Conservation (phyloP, 2,888 invertebrate genomes). For the Norana najaformis region DNA sequence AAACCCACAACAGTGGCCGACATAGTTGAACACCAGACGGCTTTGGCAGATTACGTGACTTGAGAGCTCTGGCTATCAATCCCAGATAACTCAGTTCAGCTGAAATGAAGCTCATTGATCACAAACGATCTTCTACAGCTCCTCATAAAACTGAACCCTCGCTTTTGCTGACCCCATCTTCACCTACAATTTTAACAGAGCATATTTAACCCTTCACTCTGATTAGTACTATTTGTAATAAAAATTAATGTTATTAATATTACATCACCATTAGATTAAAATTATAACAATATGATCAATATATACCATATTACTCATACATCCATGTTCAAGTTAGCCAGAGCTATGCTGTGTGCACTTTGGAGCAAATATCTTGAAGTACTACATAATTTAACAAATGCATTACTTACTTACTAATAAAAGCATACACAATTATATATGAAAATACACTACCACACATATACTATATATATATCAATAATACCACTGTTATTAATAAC, state of each 20-base stretch:
- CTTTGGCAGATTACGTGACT: background rate
- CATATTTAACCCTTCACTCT: background rate
- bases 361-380: too few species aligned
- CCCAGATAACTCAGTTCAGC: background rate
- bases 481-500: too few species aligned
- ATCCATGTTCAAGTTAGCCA: too few species aligned
- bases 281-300: too few species aligned
- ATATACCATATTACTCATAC: too few species aligned
- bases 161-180: conserved; percentile 91
- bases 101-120: background rate
- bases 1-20: background rate
- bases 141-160: conserved; percentile 93
- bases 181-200: conserved; percentile 65
- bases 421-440: too few species aligned
- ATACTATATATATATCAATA: too few species aligned
- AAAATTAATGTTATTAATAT: background rate
- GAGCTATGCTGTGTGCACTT: too few species aligned
- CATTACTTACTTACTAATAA: too few species aligned
- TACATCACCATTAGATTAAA: background rate
- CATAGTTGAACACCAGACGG: conserved; percentile 3
- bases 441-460: too few species aligned
- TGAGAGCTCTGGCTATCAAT: background rate
- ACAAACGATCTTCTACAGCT: conserved; percentile 58
- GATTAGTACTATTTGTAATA: background rate
- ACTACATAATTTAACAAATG: too few species aligned